These are phyloP conservation scores for Champsocephalus esox DNA, from an alignment of 2,797 vertebrate genomes.

Conservation along the genomic window DNA sequence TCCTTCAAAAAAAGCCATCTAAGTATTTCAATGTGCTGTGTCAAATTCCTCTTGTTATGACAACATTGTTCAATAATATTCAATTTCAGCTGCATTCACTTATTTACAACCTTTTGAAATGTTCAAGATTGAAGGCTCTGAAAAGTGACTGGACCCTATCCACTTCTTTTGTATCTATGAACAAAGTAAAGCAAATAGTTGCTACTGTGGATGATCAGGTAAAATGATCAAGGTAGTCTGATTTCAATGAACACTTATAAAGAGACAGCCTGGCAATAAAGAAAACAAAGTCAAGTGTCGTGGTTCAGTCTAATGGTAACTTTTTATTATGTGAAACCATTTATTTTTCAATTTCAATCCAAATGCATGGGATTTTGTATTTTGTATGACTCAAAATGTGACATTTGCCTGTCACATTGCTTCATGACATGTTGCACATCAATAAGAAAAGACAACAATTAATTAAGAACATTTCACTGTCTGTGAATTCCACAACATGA, in stretches of 20 bases:
- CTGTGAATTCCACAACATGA: background rate
- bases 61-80: slow-evolving; percentile 24
- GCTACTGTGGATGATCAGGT: slow-evolving; percentile 1
- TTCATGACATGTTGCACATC: background rate
- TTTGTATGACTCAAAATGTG: background rate
- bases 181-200: slow-evolving; percentile 12
- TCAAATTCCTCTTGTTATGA: slow-evolving; percentile 15
- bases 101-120: slow-evolving; percentile 2
- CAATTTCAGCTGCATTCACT: slow-evolving; percentile 12
- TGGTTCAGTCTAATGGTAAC: background rate
- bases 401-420: background rate
- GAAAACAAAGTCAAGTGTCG: background rate
- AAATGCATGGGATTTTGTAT: background rate
- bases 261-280: background rate
- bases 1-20: slow-evolving; percentile 1
- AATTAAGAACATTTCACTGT: background rate
- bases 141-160: background rate
- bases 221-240: slow-evolving; percentile 2
- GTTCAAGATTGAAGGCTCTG: background rate
- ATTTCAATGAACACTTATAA: background rate
- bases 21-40: slow-evolving; percentile 15
- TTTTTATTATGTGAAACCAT: slow-evolving; percentile 4
- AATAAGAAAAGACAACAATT: background rate
- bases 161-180: background rate
- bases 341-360: background rate